Evolutionary conservation across 2,113 vertebrate genomes (phyloP).

Genomic region (Syrrhaptes paradoxus): DNA sequence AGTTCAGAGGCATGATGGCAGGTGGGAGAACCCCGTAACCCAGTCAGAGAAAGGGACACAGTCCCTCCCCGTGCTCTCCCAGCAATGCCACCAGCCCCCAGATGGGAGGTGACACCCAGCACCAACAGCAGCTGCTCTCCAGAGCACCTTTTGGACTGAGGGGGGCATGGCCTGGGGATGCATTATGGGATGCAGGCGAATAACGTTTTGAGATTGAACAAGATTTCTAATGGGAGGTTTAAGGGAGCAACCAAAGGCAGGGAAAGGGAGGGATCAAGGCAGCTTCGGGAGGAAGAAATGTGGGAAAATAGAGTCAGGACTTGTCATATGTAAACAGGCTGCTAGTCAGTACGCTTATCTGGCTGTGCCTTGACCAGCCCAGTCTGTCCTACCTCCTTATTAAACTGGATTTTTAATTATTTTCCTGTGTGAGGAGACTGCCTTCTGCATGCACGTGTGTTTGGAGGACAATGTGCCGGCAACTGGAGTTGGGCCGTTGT

Average conservation of each 20-base stretch:
- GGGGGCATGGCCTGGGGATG: too few species aligned
- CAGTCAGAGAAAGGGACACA: background rate
- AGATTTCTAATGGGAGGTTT: background rate
- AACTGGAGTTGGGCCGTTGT: background rate
- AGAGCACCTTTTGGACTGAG: background rate
- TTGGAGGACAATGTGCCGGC: background rate
- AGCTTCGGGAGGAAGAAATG: background rate
- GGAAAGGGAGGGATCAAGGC: background rate
- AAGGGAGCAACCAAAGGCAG: background rate
- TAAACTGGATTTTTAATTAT: background rate
- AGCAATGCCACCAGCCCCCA: background rate
- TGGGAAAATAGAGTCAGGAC: background rate
- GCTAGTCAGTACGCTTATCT: background rate
- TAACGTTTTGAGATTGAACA: background rate
- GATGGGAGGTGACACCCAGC: background rate
- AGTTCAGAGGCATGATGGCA: background rate
- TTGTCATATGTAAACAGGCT: background rate
- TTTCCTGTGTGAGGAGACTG: background rate
- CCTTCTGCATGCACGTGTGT: background rate
- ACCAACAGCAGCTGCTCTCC: background rate
- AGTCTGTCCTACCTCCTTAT: background rate
- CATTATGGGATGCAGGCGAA: background rate
- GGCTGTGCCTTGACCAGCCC: background rate
- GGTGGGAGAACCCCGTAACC: background rate
- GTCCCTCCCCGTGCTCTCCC: background rate